Evolutionary conservation across 2,888 invertebrate species (phyloP).

Genomic region (Amorpha juglandis): DNA sequence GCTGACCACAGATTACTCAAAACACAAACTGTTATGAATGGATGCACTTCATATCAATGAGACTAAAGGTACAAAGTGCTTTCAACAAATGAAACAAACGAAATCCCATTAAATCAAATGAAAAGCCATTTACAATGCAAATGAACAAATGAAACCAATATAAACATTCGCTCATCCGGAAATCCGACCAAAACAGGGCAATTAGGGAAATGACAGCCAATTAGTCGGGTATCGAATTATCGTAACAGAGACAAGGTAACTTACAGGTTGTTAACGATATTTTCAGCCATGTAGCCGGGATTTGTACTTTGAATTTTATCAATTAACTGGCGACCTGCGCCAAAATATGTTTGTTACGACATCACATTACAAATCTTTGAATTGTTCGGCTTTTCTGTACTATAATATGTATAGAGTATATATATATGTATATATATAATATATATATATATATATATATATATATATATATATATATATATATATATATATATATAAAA

Average conservation of each 20-base stretch:
- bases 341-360: too few relatives aligned
- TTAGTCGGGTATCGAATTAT: slow-evolving; percentile 40
- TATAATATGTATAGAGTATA: too few relatives aligned
- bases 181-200: slow-evolving; percentile 30
- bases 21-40: too few relatives aligned
- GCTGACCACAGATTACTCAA: too few relatives aligned
- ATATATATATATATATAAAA: too few relatives aligned
- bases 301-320: too few relatives aligned
- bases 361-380: too few relatives aligned
- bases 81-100: slow-evolving; percentile 2
- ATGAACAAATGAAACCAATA: slow-evolving; percentile 18
- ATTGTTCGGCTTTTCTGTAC: too few relatives aligned
- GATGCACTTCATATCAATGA: background rate
- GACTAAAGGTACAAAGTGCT: background rate
- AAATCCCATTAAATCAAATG: slow-evolving; percentile 1
- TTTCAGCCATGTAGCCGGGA: background rate
- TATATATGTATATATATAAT: too few relatives aligned
- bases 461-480: too few relatives aligned
- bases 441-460: too few relatives aligned
- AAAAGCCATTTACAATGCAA: slow-evolving; percentile 12
- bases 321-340: too few relatives aligned
- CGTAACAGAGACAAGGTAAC: background rate
- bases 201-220: slow-evolving; percentile 40
- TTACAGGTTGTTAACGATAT: background rate
- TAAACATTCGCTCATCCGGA: slow-evolving; percentile 26